phyloP scores from a whole-genome alignment of 2,888 invertebrate species.

The Sussaba pulchella region DNA sequence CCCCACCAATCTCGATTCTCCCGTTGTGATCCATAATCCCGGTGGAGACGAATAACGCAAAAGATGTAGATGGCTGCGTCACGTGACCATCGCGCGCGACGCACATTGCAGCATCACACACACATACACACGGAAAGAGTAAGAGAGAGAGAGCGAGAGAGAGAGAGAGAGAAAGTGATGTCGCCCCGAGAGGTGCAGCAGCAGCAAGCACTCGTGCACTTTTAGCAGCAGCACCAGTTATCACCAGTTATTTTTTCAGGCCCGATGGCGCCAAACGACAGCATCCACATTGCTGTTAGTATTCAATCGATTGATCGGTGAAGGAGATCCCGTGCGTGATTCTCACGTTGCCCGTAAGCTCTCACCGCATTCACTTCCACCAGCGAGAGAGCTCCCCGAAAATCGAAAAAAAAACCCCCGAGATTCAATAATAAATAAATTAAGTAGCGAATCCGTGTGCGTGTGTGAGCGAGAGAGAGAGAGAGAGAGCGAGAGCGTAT shows the following conservation, averaged over 20 bases:
- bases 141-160: neutral
- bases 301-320: conserved; percentile 79
- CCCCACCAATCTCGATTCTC: conserved; percentile 51
- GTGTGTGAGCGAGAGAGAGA: neutral
- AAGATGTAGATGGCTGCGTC: conserved; percentile 82
- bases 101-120: conserved; percentile 70
- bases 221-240: conserved; percentile 12
- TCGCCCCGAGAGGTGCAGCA: neutral
- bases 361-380: conserved; percentile 28
- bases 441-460: conserved; percentile 9
- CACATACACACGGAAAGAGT: neutral
- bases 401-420: conserved; percentile 27
- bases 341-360: conserved; percentile 62
- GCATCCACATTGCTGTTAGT: conserved; percentile 84
- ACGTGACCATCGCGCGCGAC: conserved; percentile 83
- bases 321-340: conserved; percentile 74
- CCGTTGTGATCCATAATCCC: conserved; percentile 59
- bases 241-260: conserved; percentile 85
- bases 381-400: neutral
- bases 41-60: conserved; percentile 73
- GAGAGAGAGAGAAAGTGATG: neutral
- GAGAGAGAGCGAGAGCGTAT: neutral
- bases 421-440: conserved; percentile 31
- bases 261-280: conserved; percentile 87
- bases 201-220: conserved; percentile 65